These are phyloP conservation scores for Drosophila niveifrons DNA, from an alignment of 2,888 invertebrate species.

Conservation along the genomic window DNA sequence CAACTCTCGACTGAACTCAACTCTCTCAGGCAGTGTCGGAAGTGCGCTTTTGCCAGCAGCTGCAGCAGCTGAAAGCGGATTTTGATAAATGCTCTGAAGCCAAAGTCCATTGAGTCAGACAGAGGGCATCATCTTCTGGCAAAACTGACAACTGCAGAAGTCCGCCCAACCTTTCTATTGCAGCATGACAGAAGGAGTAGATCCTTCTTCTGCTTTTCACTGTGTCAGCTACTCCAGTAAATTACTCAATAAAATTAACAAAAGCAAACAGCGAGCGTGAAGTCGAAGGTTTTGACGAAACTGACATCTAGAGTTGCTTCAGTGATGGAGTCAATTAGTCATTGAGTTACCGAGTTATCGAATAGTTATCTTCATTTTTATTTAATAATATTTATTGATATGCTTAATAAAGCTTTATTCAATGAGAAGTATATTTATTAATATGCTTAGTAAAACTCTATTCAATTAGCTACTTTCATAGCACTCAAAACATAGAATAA, in stretches of 20 bases:
- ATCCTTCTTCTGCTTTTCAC: background rate
- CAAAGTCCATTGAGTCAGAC: slow-evolving; percentile 49
- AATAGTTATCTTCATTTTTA: no score
- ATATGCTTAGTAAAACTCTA: no score
- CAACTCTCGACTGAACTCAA: slow-evolving; percentile 23
- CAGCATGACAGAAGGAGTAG: no score
- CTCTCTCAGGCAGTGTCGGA: slow-evolving; percentile 24
- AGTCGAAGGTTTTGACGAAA: background rate
- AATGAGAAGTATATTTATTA: no score
- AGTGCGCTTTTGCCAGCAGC: slow-evolving; percentile 23
- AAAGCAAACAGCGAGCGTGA: slow-evolving; percentile 3
- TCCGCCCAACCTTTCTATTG: background rate
- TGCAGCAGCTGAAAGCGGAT: slow-evolving; percentile 49
- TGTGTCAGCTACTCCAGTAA: slow-evolving; percentile 38
- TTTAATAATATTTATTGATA: no score
- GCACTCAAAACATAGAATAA: no score
- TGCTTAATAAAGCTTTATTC: no score
- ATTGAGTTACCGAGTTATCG: background rate
- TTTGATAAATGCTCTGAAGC: slow-evolving; percentile 72
- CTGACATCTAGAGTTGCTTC: background rate
- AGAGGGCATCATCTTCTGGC: slow-evolving; percentile 31
- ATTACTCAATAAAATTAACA: slow-evolving; percentile 61
- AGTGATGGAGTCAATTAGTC: background rate
- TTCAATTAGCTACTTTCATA: no score
- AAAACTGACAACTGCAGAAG: slow-evolving; percentile 41